phyloP scores from a whole-genome alignment of 2,888 invertebrate genomes.

The Lamproptera curius region DNA sequence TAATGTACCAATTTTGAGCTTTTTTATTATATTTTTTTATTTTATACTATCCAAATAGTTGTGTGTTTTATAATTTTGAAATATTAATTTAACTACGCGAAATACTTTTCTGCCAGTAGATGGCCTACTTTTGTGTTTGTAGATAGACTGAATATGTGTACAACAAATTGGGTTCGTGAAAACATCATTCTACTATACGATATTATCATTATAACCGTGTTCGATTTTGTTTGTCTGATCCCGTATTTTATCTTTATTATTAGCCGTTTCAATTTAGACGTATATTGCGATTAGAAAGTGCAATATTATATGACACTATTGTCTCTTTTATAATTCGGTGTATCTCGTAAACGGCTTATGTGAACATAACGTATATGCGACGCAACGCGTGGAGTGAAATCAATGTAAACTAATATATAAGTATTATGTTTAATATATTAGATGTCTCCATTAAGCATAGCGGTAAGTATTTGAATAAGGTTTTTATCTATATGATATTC shows the following conservation, averaged over 20 bases:
- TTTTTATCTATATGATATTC: slow-evolving; percentile 66
- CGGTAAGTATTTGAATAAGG: slow-evolving; percentile 63
- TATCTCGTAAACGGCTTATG: slow-evolving; percentile 21
- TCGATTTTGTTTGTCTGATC: slow-evolving; percentile 4
- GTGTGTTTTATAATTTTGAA: no score
- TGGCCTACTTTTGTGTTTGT: slow-evolving; percentile 54
- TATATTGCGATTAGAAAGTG: slow-evolving; percentile 5
- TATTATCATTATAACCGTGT: not conserved
- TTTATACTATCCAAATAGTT: no score
- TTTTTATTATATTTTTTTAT: slow-evolving; percentile 10
- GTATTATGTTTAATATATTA: slow-evolving; percentile 73
- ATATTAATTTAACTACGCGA: no score
- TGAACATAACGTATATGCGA: slow-evolving; percentile 29
- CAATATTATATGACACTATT: slow-evolving; percentile 23
- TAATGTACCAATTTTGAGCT: not conserved
- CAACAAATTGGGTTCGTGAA: slow-evolving; percentile 26
- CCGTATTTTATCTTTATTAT: no score
- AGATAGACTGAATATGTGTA: slow-evolving; percentile 48
- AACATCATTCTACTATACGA: slow-evolving; percentile 14
- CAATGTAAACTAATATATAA: slow-evolving; percentile 64
- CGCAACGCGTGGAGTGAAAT: slow-evolving; percentile 39
- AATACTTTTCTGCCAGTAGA: slow-evolving; percentile 27
- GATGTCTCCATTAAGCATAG: slow-evolving; percentile 68
- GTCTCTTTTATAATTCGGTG: slow-evolving; percentile 15
- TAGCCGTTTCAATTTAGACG: no score